Percentiles rank a stretch among this genome's conserved stretches.
These are phyloP conservation scores for Zhengitettix transpicula DNA, from an alignment of 2,888 invertebrate species.

Conservation along the genomic window DNA sequence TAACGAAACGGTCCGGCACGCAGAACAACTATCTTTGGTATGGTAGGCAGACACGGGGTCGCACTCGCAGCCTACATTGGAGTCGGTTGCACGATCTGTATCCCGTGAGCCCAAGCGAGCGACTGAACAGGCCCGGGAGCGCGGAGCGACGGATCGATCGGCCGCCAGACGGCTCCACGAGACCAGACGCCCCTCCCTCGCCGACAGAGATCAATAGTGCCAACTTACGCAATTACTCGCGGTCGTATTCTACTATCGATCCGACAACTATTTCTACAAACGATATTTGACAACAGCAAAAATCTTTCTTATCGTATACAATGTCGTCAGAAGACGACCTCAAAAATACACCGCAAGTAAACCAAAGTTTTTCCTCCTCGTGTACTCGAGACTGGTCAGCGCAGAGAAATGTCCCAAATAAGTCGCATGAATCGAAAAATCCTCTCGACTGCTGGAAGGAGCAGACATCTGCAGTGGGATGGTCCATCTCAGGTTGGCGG, in stretches of 20 bases:
- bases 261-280: not conserved
- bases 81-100: too few relatives aligned
- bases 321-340: too few relatives aligned
- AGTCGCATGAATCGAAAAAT: not conserved
- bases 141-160: constrained; percentile 10
- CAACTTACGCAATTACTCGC: not conserved
- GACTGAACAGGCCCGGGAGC: too few relatives aligned
- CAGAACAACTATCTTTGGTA: too few relatives aligned
- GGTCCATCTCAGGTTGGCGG: constrained; percentile 2
- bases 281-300: not conserved
- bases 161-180: constrained; percentile 11
- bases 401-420: not conserved
- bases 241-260: not conserved
- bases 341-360: too few relatives aligned
- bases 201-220: constrained; percentile 26
- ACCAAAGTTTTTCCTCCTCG: too few relatives aligned
- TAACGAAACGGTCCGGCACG: too few relatives aligned
- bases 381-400: not conserved
- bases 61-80: too few relatives aligned
- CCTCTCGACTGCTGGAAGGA: not conserved
- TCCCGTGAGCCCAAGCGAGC: too few relatives aligned
- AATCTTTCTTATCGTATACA: too few relatives aligned
- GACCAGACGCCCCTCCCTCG: constrained; percentile 10
- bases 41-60: too few relatives aligned
- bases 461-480: constrained; percentile 7